phyloP scores from a whole-genome alignment of 2,888 invertebrate species.

The Drosophila phalerata region DNA sequence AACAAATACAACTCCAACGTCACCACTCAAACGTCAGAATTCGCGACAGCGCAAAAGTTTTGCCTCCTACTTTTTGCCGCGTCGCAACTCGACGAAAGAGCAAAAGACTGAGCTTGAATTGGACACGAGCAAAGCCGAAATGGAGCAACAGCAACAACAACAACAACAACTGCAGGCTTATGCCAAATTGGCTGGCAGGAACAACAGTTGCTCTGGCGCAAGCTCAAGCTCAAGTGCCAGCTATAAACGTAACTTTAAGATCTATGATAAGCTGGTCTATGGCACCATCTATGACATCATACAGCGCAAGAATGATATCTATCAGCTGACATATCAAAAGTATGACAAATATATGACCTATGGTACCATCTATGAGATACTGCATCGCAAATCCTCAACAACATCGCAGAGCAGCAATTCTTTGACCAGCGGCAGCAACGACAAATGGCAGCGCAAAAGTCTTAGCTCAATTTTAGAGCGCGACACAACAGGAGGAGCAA shows the following conservation, averaged over 20 bases:
- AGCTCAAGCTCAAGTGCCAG: conserved; percentile 49
- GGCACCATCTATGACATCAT: conserved; percentile 86
- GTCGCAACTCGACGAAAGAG: conserved; percentile 51
- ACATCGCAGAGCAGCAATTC: conserved; percentile 40
- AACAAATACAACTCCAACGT: too few relatives aligned
- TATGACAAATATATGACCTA: conserved; percentile 86
- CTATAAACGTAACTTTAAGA: conserved; percentile 84
- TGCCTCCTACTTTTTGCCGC: conserved; percentile 74
- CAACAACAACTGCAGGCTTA: conserved; percentile 50
- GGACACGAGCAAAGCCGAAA: conserved; percentile 22
- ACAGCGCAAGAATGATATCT: conserved; percentile 85
- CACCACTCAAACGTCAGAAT: conserved; percentile 83
- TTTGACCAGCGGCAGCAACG: conserved; percentile 51
- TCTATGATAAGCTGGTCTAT: conserved; percentile 85
- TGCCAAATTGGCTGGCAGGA: conserved; percentile 48
- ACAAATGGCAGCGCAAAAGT: conserved; percentile 84
- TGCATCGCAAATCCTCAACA: conserved; percentile 84
- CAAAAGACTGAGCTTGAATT: conserved; percentile 53
- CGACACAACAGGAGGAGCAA: conserved; percentile 37
- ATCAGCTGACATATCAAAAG: conserved; percentile 84
- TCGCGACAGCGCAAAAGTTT: conserved; percentile 83
- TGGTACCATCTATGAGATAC: conserved; percentile 85
- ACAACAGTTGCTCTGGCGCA: conserved; percentile 48
- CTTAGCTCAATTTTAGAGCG: conserved; percentile 83
- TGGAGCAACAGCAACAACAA: conserved; percentile 12